Conservation (phyloP, 2,888 invertebrate species). For the Hermodice carunculata region DNA sequence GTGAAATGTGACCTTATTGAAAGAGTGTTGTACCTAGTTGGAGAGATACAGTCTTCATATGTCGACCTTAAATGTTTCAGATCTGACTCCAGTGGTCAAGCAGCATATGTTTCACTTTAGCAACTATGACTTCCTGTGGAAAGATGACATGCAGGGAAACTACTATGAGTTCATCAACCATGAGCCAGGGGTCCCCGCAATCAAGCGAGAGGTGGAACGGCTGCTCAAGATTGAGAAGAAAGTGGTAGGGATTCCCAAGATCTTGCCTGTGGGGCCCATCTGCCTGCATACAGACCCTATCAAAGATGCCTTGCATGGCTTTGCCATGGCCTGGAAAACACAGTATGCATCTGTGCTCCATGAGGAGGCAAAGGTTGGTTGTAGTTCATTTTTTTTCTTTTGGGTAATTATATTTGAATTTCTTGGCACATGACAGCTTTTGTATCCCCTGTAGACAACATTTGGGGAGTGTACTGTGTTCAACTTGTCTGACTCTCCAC, state of each 20-base stretch:
- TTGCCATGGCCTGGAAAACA: conserved; percentile 69
- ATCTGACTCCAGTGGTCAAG: conserved; percentile 55
- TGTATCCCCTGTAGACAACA: too few relatives aligned
- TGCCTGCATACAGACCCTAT: conserved; percentile 64
- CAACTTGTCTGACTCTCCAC: too few relatives aligned
- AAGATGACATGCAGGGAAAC: conserved; percentile 67
- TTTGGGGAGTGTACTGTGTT: too few relatives aligned
- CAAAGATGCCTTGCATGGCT: conserved; percentile 67
- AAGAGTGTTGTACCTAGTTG: too few relatives aligned
- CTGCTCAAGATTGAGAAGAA: conserved; percentile 66
- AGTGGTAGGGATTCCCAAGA: conserved; percentile 35
- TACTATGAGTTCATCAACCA: conserved; percentile 63
- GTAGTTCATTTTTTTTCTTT: too few relatives aligned
- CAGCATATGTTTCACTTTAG: conserved; percentile 66
- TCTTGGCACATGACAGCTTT: too few relatives aligned
- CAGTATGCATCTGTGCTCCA: conserved; percentile 67
- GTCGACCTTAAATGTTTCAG: too few relatives aligned
- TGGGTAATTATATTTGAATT: too few relatives aligned
- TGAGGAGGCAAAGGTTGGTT: conserved; percentile 65
- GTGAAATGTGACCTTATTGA: too few relatives aligned
- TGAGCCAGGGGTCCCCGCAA: conserved; percentile 52
- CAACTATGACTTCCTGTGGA: conserved; percentile 69
- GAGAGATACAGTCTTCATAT: too few relatives aligned
- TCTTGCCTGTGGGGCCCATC: conserved; percentile 63
- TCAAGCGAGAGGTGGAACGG: conserved; percentile 44